Base-by-base conservation (phyloP, 2,888 invertebrate genomes). In the Dasysyrphus tricinctus region DNA sequence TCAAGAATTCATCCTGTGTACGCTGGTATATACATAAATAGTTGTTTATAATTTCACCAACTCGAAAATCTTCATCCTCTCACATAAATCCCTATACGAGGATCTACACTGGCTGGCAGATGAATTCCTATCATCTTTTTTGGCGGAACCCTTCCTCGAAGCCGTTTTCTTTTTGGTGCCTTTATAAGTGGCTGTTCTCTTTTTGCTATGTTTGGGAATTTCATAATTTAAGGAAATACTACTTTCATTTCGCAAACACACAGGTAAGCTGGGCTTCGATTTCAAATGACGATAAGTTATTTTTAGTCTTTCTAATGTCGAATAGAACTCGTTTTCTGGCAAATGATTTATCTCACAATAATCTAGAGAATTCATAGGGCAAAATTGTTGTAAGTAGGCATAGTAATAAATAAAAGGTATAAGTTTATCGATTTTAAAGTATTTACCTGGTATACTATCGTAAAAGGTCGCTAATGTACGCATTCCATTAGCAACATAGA, bases 261-360 rank as follows among this genome's bases (percentile, higher is more conserved):
- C 34, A 2, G 80, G 67, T 4, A 70, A 39, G 11, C 24, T 82
- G n/a, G 89, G 63, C 65, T 89, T 90, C 5, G 90, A 86, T 32
- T 91, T 90, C 11, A 91, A 80, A 54, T 91, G 89, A 16, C 89
- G 90, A 59, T 91, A 91, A 34, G 91, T 91, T n/a, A 89, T 89
- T 19, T 90, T 90, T 29, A 92, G 88, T 3, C 89, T 94, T 91
- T 95, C 95, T 69, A 97, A 91, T 44, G 95, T 95, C 14, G 94
- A 94, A 90, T 96, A 95, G 91, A 97, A 97, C 89, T 97, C 96
- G 78, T 94, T 95, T 82, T 95, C 95, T 0, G 96, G 95, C 88
- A 97, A 93, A 92, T 97, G 96, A 90, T 96, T 94, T 3, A 97
- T 94, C 65, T 97, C 96, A 80, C 94, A 94, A 88, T 97, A 97